Base-by-base conservation (phyloP, 2,113 vertebrate genomes). In the Aphyosemion australe region DNA sequence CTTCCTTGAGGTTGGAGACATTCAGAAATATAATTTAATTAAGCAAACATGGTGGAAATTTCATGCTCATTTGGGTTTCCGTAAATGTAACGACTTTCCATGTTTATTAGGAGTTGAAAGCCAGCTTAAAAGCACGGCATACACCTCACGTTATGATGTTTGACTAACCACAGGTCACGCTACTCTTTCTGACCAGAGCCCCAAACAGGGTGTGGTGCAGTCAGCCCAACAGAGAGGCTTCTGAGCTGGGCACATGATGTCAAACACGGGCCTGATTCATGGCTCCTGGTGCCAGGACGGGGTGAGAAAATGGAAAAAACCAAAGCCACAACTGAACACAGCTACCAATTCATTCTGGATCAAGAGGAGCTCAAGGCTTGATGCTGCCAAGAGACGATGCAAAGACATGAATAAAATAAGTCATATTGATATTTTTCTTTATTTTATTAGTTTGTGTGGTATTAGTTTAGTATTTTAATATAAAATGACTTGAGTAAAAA, bases 231-330 rank as follows among this genome's bases (percentile, higher is more conserved):
- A 71, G 72, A 78, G 42, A 47, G 51, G 69, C 61, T 74, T 74
- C 65, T 67, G 71, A 61, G 61, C 41, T 61, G 76, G 74, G 70
- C 60, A 74, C 50, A 65, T 84, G 79, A 86, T 56, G 26, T 72
- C 74, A 76, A 47, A 66, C 53, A 70, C 65, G 59, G 76, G 52
- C 72, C 21, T 65, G 41, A 41, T 69, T 71, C 71, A 45, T 21
- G 71, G 65, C 52, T 70, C 53, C 70, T 16, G 54, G 18, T 79
- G 85, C 88, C 87, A 90, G 83, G 82, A 90, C 83, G 87, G 9
- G n/a, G n/a, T 91, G 90, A 91, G 89, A 89, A 91, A 87, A 91
- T 89, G 82, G 87, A 84, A 89, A 90, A 87, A 76, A 78, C 31
- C 59, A 78, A 82, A 21, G 54, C 31, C 13, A 14, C 72, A 61